phyloP scores from a whole-genome alignment of 2,113 vertebrate species.

The Eclectus roratus region DNA sequence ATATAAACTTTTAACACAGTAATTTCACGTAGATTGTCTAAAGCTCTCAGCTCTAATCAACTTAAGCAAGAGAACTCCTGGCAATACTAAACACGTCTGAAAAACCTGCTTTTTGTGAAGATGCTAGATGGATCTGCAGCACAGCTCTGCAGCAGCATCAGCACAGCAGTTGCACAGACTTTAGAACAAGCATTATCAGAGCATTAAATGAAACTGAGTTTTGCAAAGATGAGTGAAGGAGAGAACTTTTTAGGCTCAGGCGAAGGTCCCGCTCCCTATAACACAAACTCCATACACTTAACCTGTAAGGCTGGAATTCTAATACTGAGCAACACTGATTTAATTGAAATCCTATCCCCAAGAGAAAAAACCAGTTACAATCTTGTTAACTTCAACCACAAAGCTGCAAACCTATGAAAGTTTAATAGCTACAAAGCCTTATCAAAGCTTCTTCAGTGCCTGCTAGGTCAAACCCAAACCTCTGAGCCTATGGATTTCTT shows the following conservation, averaged over 20 bases:
- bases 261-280: neutral
- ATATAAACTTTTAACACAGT: neutral
- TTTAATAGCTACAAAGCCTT: constrained; percentile 37
- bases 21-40: neutral
- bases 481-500: constrained; percentile 16
- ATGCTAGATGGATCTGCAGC: neutral
- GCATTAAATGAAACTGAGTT: neutral
- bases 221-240: neutral
- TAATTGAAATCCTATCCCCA: constrained; percentile 18
- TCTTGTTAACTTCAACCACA: neutral
- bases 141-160: neutral
- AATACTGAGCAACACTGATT: neutral
- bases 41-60: neutral
- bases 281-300: neutral
- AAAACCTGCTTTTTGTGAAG: neutral
- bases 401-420: constrained; percentile 13
- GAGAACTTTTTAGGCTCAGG: neutral
- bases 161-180: neutral
- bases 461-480: constrained; percentile 16
- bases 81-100: neutral
- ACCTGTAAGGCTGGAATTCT: neutral
- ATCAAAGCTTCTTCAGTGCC: constrained; percentile 15
- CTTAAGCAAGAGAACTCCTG: neutral
- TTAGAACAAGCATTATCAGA: accelerated
- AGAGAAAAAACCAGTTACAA: neutral